Evolutionary conservation across 2,888 invertebrate genomes (phyloP), one percentile per base, ranked within the genome.

Genomic region (Halictus quadricinctus): DNA sequence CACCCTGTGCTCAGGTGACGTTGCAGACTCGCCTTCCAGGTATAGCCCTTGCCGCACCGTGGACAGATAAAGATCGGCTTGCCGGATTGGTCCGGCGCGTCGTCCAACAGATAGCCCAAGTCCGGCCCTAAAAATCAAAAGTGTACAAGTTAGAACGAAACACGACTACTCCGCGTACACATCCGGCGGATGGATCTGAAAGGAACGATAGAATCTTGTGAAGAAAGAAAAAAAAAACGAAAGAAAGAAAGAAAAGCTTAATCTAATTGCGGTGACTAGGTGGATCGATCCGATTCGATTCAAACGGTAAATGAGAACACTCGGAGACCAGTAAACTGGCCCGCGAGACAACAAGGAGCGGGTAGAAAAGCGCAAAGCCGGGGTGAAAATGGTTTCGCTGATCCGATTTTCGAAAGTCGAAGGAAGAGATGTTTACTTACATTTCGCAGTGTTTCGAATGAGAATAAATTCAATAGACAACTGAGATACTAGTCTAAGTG

Each of bases 1-100:
- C 95, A 95, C 85, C 95, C 95, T 85, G 94, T 95, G 84, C 94
- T 95, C 88, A 94, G 90, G 84, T 95, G 95, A 64, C 93, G 93
- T n/a, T 89, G 90, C 3, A 95, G 91, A 81, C 92, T 94, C 60
- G 93, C 91, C 83, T 93, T 94, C 86, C 93, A 90, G 66, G 93
- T 93, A 91, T 95, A 95, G n/a, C 86, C 86, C 87, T 93, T 93
- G 12, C 93, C 94, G 88, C 95, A 95, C 66, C 91, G 93, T 18
- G 91, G 91, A 83, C 95, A 95, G 76, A 87, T 66, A 64, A 89
- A 90, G 25, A 73, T 73, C 10, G 88, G 77, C 41, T 80, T 90
- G 66, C 74, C 85, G 18, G 72, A 75, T 0, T 81, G 76, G 21
- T 86, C 85, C 41, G 50, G 48, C 75, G 80, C 21, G 41, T 87